These are phyloP conservation scores for Eidolon helvum DNA, from an alignment of 2,113 vertebrate genomes.

Conservation along the genomic window DNA sequence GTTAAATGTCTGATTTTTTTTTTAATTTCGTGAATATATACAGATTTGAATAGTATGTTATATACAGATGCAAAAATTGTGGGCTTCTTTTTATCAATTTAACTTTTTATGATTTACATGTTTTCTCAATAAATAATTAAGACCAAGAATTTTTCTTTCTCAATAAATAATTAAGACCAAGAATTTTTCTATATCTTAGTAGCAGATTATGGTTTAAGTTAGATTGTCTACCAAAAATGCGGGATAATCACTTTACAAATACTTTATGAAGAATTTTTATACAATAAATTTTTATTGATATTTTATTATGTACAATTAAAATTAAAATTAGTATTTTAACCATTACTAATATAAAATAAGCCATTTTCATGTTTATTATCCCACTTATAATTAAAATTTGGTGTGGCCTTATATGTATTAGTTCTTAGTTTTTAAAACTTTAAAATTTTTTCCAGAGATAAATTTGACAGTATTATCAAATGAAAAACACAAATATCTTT, in stretches of 20 bases:
- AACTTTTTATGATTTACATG: neutral
- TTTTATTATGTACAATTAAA: neutral
- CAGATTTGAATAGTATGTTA: neutral
- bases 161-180: neutral
- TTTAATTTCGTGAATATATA: neutral
- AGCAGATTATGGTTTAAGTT: neutral
- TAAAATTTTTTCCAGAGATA: neutral
- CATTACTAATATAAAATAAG: neutral
- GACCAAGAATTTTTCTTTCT: neutral
- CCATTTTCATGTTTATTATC: neutral
- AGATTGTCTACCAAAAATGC: neutral
- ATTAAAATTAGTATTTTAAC: neutral
- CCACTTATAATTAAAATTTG: neutral
- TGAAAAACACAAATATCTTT: neutral
- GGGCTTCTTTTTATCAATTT: neutral
- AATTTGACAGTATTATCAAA: neutral
- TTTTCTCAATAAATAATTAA: neutral
- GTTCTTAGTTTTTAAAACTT: constrained; percentile 1
- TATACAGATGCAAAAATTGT: neutral
- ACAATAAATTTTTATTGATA: neutral
- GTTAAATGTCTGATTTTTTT: neutral
- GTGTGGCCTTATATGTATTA: neutral
- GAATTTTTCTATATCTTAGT: neutral
- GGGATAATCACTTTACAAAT: neutral
- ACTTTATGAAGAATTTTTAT: constrained; percentile 3